phyloP scores from a whole-genome alignment of 2,797 vertebrate genomes.

The Gadopsis marmoratus region DNA sequence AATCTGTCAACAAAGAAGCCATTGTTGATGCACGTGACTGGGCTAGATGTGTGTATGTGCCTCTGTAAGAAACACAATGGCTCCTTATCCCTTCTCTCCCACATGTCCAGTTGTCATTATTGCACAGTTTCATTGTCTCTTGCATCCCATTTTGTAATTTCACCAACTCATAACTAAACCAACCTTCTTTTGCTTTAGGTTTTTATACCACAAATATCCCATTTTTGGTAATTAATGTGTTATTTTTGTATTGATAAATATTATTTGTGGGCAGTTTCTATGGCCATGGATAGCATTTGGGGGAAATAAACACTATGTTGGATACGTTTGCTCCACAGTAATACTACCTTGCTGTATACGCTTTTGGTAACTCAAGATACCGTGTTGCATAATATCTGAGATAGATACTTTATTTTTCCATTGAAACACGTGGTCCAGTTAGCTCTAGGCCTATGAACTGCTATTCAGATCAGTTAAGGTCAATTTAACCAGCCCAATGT shows the following conservation, averaged over 20 bases:
- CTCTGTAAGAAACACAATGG: constrained; percentile 26
- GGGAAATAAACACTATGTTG: not conserved
- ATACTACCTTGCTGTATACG: constrained; percentile 10
- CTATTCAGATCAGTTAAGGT: not conserved
- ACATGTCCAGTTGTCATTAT: constrained; percentile 13
- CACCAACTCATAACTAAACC: constrained; percentile 6
- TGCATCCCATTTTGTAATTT: constrained; percentile 12
- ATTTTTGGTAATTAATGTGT: not conserved
- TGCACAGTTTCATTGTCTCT: constrained; percentile 19
- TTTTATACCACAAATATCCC: not conserved
- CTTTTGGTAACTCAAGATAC: constrained; percentile 21
- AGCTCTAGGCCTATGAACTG: not conserved
- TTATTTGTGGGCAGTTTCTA: not conserved
- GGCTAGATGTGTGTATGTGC: not conserved
- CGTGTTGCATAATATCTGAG: constrained; percentile 20
- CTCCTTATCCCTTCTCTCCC: constrained; percentile 16
- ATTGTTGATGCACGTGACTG: constrained; percentile 32
- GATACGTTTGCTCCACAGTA: not conserved
- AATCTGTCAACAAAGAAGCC: constrained; percentile 50
- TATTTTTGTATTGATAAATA: not conserved
- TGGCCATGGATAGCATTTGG: not conserved
- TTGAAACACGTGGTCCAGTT: not conserved
- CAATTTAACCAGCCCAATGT: not conserved
- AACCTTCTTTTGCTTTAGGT: not conserved
- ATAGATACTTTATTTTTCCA: constrained; percentile 10